Evolutionary conservation across 2,888 invertebrate genomes (phyloP).

Genomic region (Tenthredo distinguenda): DNA sequence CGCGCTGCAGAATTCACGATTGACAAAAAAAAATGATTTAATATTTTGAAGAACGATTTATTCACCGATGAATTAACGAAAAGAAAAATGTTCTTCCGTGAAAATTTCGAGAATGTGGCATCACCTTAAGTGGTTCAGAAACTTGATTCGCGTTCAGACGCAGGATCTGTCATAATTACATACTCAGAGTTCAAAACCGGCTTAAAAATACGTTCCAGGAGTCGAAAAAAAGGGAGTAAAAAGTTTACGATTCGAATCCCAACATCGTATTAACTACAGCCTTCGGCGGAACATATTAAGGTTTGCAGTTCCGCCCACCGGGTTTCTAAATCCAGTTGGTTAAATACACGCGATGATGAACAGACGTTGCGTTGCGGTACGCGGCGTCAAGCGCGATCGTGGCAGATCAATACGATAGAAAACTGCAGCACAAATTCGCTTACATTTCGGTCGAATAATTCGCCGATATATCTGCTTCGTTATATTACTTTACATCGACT

Average conservation of each 20-base stretch:
- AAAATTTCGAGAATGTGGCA: too few relatives aligned
- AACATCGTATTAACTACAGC: not conserved
- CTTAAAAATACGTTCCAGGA: not conserved
- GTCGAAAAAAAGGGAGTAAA: not conserved
- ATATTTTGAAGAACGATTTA: too few relatives aligned
- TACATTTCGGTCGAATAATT: not conserved
- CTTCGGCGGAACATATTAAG: not conserved
- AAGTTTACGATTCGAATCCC: not conserved
- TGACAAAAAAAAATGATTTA: too few relatives aligned
- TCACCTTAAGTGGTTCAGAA: too few relatives aligned
- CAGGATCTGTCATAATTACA: not conserved
- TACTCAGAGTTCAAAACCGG: not conserved
- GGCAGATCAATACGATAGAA: conserved; percentile 22
- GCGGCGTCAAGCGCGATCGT: not conserved
- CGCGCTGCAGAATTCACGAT: not conserved
- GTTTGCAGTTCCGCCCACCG: conserved; percentile 43
- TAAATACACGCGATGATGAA: conserved; percentile 14
- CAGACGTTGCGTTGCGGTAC: not conserved
- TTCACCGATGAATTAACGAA: too few relatives aligned
- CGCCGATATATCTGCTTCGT: not conserved
- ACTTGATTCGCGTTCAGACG: not conserved
- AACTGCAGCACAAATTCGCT: not conserved
- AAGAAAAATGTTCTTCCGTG: too few relatives aligned
- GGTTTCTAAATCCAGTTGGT: conserved; percentile 39
- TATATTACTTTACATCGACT: not conserved